Evolutionary conservation across 2,113 vertebrate species (phyloP).

Genomic region (Eidolon helvum): DNA sequence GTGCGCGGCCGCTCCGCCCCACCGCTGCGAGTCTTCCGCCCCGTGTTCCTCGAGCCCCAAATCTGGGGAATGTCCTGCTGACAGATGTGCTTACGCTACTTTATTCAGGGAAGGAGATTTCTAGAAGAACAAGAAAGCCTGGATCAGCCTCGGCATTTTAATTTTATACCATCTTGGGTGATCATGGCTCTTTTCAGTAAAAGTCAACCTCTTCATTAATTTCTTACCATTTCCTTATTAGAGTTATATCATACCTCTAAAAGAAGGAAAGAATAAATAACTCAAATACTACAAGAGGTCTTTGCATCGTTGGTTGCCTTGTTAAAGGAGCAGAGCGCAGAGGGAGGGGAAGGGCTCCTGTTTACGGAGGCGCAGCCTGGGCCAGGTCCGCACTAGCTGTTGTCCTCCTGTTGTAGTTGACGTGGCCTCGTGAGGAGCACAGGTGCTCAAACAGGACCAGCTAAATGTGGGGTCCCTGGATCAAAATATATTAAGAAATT

Average conservation of each 20-base stretch:
- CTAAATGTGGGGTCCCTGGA: not conserved
- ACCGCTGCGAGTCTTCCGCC: not conserved
- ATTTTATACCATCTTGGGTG: not conserved
- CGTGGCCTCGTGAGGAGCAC: too few relatives aligned
- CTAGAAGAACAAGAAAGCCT: conserved; percentile 47
- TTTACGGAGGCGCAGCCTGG: not conserved
- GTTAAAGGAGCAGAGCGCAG: not conserved
- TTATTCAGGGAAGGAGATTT: conserved; percentile 24
- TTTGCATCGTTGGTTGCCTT: not conserved
- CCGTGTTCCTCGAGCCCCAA: conserved; percentile 40
- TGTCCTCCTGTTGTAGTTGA: not conserved
- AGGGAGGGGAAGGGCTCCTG: not conserved
- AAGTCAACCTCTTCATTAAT: not conserved
- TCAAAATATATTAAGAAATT: not conserved
- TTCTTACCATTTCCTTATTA: not conserved
- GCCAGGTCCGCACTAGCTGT: rapidly evolving
- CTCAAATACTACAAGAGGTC: not conserved
- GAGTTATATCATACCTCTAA: not conserved
- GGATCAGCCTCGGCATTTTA: not conserved
- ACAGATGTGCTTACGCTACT: conserved; percentile 48
- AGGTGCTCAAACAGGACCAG: not conserved
- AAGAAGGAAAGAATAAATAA: conserved; percentile 55
- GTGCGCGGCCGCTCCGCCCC: not conserved
- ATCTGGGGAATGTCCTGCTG: not conserved
- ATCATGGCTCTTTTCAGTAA: not conserved